phyloP scores from a whole-genome alignment of 2,797 vertebrate species.

The Epinephelus malabaricus region DNA sequence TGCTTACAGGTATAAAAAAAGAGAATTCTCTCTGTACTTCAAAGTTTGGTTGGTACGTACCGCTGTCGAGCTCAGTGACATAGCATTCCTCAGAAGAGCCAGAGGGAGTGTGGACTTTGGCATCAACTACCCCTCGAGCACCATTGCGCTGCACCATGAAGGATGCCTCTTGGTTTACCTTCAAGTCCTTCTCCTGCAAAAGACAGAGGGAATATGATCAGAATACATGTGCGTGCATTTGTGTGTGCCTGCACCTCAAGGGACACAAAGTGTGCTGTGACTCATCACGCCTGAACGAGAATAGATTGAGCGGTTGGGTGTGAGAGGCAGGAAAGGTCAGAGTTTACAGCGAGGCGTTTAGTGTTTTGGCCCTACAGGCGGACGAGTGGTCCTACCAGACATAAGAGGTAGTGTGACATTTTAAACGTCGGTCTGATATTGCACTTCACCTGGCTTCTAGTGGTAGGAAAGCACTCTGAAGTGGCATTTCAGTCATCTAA shows the following conservation, averaged over 20 bases:
- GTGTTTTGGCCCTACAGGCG: slow-evolving; percentile 54
- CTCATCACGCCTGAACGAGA: slow-evolving; percentile 68
- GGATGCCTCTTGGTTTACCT: slow-evolving; percentile 94
- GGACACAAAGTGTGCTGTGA: slow-evolving; percentile 68
- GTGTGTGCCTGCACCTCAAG: slow-evolving; percentile 21
- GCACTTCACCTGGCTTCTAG: slow-evolving; percentile 54
- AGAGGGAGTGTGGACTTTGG: slow-evolving; percentile 94
- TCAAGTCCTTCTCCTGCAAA: slow-evolving; percentile 92
- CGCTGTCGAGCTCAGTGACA: slow-evolving; percentile 93
- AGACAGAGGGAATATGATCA: slow-evolving; percentile 36
- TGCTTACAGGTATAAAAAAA: neutral
- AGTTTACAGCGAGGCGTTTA: slow-evolving; percentile 70
- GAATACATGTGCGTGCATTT: slow-evolving; percentile 11
- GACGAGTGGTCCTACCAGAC: slow-evolving; percentile 49
- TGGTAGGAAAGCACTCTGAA: slow-evolving; percentile 40
- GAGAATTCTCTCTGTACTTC: neutral
- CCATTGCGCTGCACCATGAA: slow-evolving; percentile 96
- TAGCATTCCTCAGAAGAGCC: slow-evolving; percentile 95
- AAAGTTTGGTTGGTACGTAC: slow-evolving; percentile 75
- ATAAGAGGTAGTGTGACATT: slow-evolving; percentile 64
- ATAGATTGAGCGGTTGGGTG: slow-evolving; percentile 59
- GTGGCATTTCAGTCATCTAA: slow-evolving; percentile 57
- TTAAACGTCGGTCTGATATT: slow-evolving; percentile 55
- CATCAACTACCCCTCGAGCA: slow-evolving; percentile 91
- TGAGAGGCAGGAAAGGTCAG: slow-evolving; percentile 72